phyloP scores from a whole-genome alignment of 2,113 vertebrate species.

The Oryzias javanicus region DNA sequence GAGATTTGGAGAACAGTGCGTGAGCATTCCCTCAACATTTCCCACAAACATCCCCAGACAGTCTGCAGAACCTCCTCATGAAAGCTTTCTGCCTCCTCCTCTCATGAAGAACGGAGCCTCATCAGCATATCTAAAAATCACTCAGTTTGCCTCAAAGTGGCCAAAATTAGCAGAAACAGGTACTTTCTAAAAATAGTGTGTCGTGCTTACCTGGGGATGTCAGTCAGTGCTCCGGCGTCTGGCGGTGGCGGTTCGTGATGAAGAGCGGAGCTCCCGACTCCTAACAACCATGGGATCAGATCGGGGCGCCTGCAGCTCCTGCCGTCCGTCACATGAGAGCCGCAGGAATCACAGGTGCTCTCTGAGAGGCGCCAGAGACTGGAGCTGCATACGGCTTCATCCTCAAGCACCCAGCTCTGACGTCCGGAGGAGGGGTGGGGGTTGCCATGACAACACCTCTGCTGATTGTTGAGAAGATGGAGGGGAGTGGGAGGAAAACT shows the following conservation, averaged over 20 bases:
- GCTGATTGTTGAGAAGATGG: constrained; percentile 48
- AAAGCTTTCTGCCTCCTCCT: neutral
- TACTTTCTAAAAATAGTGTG: constrained; percentile 28
- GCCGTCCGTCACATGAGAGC: constrained; percentile 28
- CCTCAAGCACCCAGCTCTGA: constrained; percentile 68
- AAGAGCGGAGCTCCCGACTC: constrained; percentile 14
- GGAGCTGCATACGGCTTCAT: constrained; percentile 68
- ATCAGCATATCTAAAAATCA: no score
- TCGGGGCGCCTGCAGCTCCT: constrained; percentile 28
- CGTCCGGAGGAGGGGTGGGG: constrained; percentile 63
- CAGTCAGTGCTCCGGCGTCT: constrained; percentile 5
- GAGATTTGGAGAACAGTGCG: constrained; percentile 13
- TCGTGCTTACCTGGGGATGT: constrained; percentile 61
- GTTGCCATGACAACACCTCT: constrained; percentile 69
- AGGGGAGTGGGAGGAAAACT: constrained; percentile 70
- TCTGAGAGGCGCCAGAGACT: constrained; percentile 54
- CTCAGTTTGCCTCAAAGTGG: neutral
- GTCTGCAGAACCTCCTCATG: constrained; percentile 19
- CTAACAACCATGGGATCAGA: constrained; percentile 35
- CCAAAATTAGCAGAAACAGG: constrained; percentile 4
- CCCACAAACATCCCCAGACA: neutral
- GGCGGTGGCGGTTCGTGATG: constrained; percentile 8
- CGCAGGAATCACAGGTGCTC: constrained; percentile 56
- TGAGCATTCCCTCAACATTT: constrained; percentile 14
- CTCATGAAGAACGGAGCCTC: no score